Evolutionary conservation across 2,113 vertebrate species (phyloP), one percentile per base, ranked within the genome.

Genomic region (Axis porcinus): DNA sequence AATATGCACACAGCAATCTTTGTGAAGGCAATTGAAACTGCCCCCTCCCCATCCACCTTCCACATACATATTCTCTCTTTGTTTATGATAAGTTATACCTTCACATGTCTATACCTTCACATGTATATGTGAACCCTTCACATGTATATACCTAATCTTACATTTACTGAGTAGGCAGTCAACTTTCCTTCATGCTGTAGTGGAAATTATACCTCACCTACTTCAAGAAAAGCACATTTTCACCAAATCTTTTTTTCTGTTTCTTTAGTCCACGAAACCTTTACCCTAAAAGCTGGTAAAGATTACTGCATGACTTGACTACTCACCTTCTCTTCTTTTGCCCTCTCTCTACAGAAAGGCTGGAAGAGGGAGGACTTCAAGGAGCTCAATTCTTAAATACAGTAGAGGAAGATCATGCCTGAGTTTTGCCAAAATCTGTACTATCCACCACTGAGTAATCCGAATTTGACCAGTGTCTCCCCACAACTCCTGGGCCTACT

Each of bases 41-140:
- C 27, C 27, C 55, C 36, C 13, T 19, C 3, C 7, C 2, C 23
- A 64, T 1, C 27, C 30, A 60, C 28, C 11, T 25, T 60, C 36
- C 21, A 27, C 54, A 36, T 11, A 33, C 6, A 13, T 16, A 36
- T 55, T 55, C 30, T 52, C 52, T 25, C 15, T 58, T 36, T 1
- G 23, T 57, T 83, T 13, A 54, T 91, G n/a, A 92, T 17, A 67
- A 17, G 47, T 33, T n/a, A 40, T 27, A 45, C 45, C 25, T 43
- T 52, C 45, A 43, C 2, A 0, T 23, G 40, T 28, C 50, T 21
- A 3, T 6, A 23, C 10, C 14, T 23, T 52, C 45, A 43, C 2
- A 0, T 23, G 40, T 28, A 60, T 21, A 3, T 6, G 40, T 40
- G 40, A 6, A 5, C 14, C 16, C 33, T 43, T 52, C 45, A 43